Evolutionary conservation across 2,113 vertebrate genomes (phyloP).

Genomic region (Ciconia boyciana): DNA sequence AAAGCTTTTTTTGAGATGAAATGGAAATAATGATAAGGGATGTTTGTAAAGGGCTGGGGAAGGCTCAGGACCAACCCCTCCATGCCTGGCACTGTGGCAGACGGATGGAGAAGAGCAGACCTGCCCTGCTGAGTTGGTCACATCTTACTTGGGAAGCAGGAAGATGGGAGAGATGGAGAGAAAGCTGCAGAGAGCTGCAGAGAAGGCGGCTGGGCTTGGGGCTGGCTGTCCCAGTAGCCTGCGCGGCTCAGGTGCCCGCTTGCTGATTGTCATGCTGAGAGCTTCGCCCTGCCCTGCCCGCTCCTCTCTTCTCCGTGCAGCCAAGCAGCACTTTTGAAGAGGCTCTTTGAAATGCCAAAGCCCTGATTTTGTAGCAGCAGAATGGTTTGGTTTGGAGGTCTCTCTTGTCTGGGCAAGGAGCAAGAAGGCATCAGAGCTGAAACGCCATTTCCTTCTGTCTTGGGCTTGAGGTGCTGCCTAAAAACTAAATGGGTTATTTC

Average conservation of each 20-base stretch:
- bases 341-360: not conserved
- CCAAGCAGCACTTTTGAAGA: not conserved
- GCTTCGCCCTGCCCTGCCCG: rapidly evolving
- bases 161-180: not conserved
- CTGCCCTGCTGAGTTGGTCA: not conserved
- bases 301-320: not conserved
- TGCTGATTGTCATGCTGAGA: not conserved
- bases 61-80: not conserved
- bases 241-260: not conserved
- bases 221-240: no score
- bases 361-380: not conserved
- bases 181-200: not conserved
- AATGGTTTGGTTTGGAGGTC: not conserved
- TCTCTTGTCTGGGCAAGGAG: not conserved
- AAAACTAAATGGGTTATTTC: not conserved
- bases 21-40: not conserved
- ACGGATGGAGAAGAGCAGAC: not conserved
- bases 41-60: not conserved
- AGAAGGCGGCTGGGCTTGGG: not conserved
- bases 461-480: not conserved
- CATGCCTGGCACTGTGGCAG: not conserved
- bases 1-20: not conserved
- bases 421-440: not conserved
- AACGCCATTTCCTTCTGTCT: not conserved
- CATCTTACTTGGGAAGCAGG: not conserved